Percentiles rank a stretch among this genome's conserved stretches.
phyloP scores from a whole-genome alignment of 30 jellyfish, hydroid and myxozoan species.

The Aurelia coerulea region DNA sequence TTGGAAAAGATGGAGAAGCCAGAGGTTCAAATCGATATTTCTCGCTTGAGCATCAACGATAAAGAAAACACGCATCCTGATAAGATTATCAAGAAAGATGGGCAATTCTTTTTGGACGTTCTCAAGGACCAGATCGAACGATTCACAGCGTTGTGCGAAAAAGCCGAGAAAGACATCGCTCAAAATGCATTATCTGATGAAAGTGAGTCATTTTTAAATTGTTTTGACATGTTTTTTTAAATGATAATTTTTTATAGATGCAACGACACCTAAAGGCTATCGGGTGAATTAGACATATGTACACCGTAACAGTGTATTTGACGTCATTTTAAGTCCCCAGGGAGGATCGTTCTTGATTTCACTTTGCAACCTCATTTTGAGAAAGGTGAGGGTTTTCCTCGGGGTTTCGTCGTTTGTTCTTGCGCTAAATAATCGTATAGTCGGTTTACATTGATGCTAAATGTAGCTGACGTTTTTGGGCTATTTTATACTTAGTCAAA shows the following conservation, averaged over 20 bases:
- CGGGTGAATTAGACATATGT: too few species aligned
- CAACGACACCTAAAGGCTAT: neutral
- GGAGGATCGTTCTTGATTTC: too few species aligned
- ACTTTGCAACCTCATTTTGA: too few species aligned
- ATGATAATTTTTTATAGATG: neutral
- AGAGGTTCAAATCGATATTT: constrained; percentile 60
- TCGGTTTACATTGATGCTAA: too few species aligned
- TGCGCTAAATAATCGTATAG: too few species aligned
- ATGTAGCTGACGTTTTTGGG: too few species aligned
- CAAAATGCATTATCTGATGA: constrained; percentile 75
- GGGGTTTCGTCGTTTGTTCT: too few species aligned
- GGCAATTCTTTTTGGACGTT: constrained; percentile 77
- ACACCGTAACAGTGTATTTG: too few species aligned
- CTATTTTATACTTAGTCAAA: too few species aligned
- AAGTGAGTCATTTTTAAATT: constrained; percentile 51
- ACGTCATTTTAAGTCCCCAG: too few species aligned
- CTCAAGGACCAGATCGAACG: constrained; percentile 65
- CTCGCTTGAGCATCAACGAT: constrained; percentile 72
- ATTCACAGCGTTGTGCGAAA: constrained; percentile 65
- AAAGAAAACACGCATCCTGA: constrained; percentile 81
- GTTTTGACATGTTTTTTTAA: neutral
- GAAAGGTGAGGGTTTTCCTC: too few species aligned
- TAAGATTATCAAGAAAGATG: constrained; percentile 80
- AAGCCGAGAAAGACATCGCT: constrained; percentile 82
- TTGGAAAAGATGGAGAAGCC: constrained; percentile 70